Conservation (phyloP, 1,140 invertebrate genomes). For the Nasonia giraulti region DNA sequence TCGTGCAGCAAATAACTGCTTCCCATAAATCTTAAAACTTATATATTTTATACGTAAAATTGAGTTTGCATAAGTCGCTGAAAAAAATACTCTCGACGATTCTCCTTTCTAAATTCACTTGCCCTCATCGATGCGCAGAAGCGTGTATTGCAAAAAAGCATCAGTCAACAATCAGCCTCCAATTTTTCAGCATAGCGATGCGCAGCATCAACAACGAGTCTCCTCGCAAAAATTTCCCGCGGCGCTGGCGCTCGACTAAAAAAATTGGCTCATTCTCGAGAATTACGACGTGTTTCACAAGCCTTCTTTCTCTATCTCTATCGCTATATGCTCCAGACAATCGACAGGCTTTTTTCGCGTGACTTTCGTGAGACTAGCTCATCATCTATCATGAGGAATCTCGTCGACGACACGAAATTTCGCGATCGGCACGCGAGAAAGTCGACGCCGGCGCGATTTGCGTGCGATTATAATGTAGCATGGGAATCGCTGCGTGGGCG, state of each 20-base stretch:
- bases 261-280: conserved; percentile 15
- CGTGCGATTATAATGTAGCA: conserved; percentile 23
- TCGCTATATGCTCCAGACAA: not conserved
- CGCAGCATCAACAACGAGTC: not conserved
- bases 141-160: no score
- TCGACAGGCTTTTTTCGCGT: not conserved
- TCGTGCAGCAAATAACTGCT: no score
- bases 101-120: no score
- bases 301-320: not conserved
- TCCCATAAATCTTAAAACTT: no score
- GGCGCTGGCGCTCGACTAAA: no score
- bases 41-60: no score
- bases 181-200: no score
- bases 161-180: no score
- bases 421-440: conserved; percentile 20
- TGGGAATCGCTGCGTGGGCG: conserved; percentile 13
- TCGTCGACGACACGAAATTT: conserved; percentile 1
- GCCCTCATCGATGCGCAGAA: no score
- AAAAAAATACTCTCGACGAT: no score
- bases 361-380: not conserved
- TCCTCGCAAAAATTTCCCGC: not conserved
- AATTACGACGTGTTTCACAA: conserved; percentile 30
- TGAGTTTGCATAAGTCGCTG: no score
- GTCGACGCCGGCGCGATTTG: conserved; percentile 10
- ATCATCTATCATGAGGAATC: not conserved